Base-by-base conservation (phyloP, 2,113 vertebrate species). In the Casuarius casuarius region DNA sequence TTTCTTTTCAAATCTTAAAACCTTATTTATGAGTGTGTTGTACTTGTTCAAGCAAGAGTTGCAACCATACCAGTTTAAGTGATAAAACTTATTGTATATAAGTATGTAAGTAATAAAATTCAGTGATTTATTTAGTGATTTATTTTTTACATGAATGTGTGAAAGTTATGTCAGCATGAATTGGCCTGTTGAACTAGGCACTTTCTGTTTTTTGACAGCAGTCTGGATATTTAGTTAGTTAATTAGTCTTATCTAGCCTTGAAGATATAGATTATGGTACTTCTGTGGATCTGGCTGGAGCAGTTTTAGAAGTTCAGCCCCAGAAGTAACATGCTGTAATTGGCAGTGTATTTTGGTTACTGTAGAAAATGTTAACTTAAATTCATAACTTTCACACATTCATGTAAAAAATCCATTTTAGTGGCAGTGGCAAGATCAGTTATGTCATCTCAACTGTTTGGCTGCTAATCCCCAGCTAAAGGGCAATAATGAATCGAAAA, bases 31-130 rank as follows among this genome's bases (percentile, higher is more conserved):
- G 4, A 26, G 21, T 38, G 19, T n/a, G 5, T 85, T 54, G 29
- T 29, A 54, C 3, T 0, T 0, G 4, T 48, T 3, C 38, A 25
- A 74, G 7, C 0, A 1, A 87, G 81, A 56, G 11, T 13, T 46
- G 16, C 7, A 66, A 9, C 18, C 59, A 4, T 56, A 25, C 23
- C 12, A 66, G 5, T 4, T 48, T 61, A 84, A 91, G 59, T 56
- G 1, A 70, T 21, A 66, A 56, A 48, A 70, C 26, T 62, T 56
- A 23, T 23, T 9, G 26, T 2, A 1, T 58, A 4, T 15, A 71
- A 70, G 6, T 31, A 1, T 58, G 5, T 15, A 71, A 70, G 6
- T 31, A 74, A n/a, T 31, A 44, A 9, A 26, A 33, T 70, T 44
- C 48, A 8, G 1, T 70, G 61, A 38, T n/a, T 38, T 7, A 38